phyloP scores from a whole-genome alignment of 2,888 invertebrate genomes.

The Polydrusus cervinus region DNA sequence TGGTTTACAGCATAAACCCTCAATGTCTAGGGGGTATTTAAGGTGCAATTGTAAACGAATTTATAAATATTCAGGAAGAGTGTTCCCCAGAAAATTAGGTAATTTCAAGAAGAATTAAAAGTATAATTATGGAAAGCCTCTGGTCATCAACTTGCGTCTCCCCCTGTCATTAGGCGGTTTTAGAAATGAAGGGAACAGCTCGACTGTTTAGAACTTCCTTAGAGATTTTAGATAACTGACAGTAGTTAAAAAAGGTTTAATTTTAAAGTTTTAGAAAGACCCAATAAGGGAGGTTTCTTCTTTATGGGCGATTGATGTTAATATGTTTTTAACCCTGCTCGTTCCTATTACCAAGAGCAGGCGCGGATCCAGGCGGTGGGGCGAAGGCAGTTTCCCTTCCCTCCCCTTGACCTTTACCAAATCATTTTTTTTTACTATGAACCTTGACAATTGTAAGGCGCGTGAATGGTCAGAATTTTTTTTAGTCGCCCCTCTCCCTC shows the following conservation, averaged over 20 bases:
- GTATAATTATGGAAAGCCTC: slow-evolving; percentile 5
- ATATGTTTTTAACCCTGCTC: too few species aligned
- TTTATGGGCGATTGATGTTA: too few species aligned
- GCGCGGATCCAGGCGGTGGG: too few species aligned
- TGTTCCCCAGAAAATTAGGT: slow-evolving; percentile 12
- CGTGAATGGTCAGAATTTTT: too few species aligned
- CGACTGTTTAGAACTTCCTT: background rate
- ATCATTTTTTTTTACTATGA: too few species aligned
- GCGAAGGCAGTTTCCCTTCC: too few species aligned
- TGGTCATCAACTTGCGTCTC: slow-evolving; percentile 7
- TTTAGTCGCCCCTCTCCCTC: too few species aligned
- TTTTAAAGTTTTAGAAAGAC: background rate
- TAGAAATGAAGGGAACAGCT: background rate
- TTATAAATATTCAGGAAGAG: slow-evolving; percentile 5
- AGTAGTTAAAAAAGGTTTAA: background rate
- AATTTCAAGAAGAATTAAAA: slow-evolving; percentile 1
- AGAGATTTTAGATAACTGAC: background rate
- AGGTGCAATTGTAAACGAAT: background rate
- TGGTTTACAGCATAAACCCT: background rate
- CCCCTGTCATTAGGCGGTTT: slow-evolving; percentile 2
- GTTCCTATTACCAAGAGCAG: too few species aligned
- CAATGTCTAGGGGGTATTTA: background rate
- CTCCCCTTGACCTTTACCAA: too few species aligned
- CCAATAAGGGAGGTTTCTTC: too few species aligned
- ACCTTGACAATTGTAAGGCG: too few species aligned